Percentiles rank a stretch among this genome's conserved stretches.
Evolutionary conservation across 2,888 invertebrate genomes (phyloP).

Genomic region (Aspidiotus destructor): DNA sequence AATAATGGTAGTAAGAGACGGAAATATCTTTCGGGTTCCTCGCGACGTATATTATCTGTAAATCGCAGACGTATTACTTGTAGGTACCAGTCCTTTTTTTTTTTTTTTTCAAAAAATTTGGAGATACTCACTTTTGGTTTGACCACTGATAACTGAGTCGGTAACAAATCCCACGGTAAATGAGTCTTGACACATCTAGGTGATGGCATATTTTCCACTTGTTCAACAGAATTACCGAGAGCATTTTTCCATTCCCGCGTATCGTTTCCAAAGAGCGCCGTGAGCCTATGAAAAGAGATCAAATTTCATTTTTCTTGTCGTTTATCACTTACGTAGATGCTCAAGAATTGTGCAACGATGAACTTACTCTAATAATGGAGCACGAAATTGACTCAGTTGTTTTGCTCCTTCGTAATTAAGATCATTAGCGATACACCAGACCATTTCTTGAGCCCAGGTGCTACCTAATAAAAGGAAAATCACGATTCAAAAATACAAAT

Average conservation of each 20-base stretch:
- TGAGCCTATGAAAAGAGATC: slow-evolving; percentile 41
- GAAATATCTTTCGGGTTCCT: slow-evolving; percentile 85
- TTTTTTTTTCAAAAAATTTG: not conserved
- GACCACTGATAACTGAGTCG: slow-evolving; percentile 48
- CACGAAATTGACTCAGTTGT: slow-evolving; percentile 52
- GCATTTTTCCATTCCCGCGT: slow-evolving; percentile 49
- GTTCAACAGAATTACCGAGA: slow-evolving; percentile 61
- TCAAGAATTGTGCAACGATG: too few species aligned
- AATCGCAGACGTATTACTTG: not conserved
- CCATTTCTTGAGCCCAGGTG: slow-evolving; percentile 90
- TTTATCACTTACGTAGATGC: too few species aligned
- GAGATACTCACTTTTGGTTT: slow-evolving; percentile 59
- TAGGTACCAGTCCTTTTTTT: not conserved
- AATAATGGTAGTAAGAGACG: slow-evolving; percentile 81
- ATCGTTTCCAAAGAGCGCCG: slow-evolving; percentile 53
- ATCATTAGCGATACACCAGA: slow-evolving; percentile 76
- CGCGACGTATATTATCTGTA: slow-evolving; percentile 71
- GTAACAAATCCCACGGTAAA: slow-evolving; percentile 61
- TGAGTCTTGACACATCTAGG: slow-evolving; percentile 69
- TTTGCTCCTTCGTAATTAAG: slow-evolving; percentile 66
- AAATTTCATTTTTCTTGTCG: not conserved
- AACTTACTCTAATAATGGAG: slow-evolving; percentile 60
- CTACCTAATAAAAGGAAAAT: slow-evolving; percentile 52
- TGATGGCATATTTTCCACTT: slow-evolving; percentile 55
- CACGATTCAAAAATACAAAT: too few species aligned